Percentiles rank a stretch among this genome's conserved stretches.
Evolutionary conservation across 2,113 vertebrate species (phyloP).

Genomic region (Tachysurus fulvidraco): DNA sequence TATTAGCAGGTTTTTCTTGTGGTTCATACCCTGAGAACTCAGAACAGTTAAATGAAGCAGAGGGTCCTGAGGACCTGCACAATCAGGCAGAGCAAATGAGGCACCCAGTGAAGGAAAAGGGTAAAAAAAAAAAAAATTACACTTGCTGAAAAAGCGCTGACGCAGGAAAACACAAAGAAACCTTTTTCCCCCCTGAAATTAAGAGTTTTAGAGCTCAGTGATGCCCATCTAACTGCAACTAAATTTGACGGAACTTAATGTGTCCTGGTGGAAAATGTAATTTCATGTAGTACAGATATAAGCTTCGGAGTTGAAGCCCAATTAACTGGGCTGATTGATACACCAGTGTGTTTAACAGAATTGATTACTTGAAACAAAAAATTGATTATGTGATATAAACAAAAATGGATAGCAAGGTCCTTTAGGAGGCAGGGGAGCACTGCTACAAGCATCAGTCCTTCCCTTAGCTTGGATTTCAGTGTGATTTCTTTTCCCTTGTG

Average conservation of each 20-base stretch:
- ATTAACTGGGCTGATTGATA: slow-evolving; percentile 65
- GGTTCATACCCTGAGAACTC: slow-evolving; percentile 51
- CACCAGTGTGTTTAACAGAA: slow-evolving; percentile 53
- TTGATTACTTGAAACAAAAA: slow-evolving; percentile 54
- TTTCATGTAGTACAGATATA: slow-evolving; percentile 63
- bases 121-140: slow-evolving; percentile 48
- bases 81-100: slow-evolving; percentile 55
- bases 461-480: slow-evolving; percentile 51
- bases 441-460: slow-evolving; percentile 39
- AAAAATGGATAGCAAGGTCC: slow-evolving; percentile 43
- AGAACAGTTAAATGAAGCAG: slow-evolving; percentile 54
- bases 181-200: slow-evolving; percentile 52
- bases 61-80: slow-evolving; percentile 53
- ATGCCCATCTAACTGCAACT: slow-evolving; percentile 65
- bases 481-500: neutral
- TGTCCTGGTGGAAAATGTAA: slow-evolving; percentile 61
- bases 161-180: slow-evolving; percentile 47
- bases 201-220: slow-evolving; percentile 56
- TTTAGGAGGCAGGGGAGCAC: slow-evolving; percentile 17
- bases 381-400: slow-evolving; percentile 51
- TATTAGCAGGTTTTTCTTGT: slow-evolving; percentile 50
- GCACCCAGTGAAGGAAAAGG: slow-evolving; percentile 40
- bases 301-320: slow-evolving; percentile 60
- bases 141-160: slow-evolving; percentile 60
- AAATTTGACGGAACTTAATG: slow-evolving; percentile 67